Evolutionary conservation across 2,888 invertebrate genomes (phyloP).

Genomic region (Scaptomyza reducta): DNA sequence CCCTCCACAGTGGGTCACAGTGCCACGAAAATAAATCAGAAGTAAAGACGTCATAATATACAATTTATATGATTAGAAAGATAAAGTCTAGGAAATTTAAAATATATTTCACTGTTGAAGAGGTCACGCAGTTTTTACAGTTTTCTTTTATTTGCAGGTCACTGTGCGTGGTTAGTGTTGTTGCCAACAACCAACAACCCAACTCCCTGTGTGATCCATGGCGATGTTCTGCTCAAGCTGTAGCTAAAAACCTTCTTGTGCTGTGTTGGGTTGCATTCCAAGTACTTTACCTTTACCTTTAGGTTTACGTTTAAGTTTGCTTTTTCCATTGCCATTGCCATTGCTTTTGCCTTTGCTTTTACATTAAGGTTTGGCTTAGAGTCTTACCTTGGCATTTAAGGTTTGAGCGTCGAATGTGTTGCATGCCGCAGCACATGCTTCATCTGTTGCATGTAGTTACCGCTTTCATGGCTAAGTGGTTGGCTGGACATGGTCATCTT

Average conservation of each 20-base stretch:
- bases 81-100: too few relatives aligned
- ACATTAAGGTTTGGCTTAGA: slow-evolving; percentile 53
- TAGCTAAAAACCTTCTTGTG: slow-evolving; percentile 45
- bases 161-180: slow-evolving; percentile 45
- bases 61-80: too few relatives aligned
- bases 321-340: slow-evolving; percentile 32
- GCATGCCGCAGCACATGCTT: slow-evolving; percentile 78
- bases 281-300: slow-evolving; percentile 63
- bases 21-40: too few relatives aligned
- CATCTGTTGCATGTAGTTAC: slow-evolving; percentile 80
- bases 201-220: slow-evolving; percentile 73
- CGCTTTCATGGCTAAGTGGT: slow-evolving; percentile 80
- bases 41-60: too few relatives aligned
- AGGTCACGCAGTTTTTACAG: background rate
- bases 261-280: slow-evolving; percentile 61
- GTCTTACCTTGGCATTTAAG: slow-evolving; percentile 61
- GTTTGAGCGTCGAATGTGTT: slow-evolving; percentile 59
- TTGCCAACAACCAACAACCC: slow-evolving; percentile 27
- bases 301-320: slow-evolving; percentile 34
- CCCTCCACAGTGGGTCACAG: slow-evolving; percentile 56
- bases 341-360: slow-evolving; percentile 42
- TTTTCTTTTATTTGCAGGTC: background rate
- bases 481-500: slow-evolving; percentile 77
- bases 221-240: slow-evolving; percentile 54
- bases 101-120: too few relatives aligned